Percentiles rank a stretch among this genome's conserved stretches.
Evolutionary conservation across 64 coral and sea anemone species (phyloP).

Genomic region (Astreopora myriophthalma): DNA sequence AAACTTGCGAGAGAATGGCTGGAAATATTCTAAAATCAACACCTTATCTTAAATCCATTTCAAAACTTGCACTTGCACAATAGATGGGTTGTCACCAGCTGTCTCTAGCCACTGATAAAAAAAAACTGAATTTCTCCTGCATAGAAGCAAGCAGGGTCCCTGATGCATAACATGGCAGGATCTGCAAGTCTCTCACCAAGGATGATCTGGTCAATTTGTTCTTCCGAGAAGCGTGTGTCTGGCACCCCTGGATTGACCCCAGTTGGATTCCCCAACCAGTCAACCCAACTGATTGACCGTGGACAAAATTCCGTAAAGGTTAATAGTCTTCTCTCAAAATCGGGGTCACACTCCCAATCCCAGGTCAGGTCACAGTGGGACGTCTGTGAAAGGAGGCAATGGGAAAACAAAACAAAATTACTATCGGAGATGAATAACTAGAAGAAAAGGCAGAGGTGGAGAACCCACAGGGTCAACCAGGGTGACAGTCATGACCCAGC

Average conservation of each 20-base stretch:
- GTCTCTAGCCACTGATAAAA: background rate
- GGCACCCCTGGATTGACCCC: background rate
- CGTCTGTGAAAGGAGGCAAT: background rate
- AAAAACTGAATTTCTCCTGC: too few species aligned
- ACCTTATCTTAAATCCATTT: too few species aligned
- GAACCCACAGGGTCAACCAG: background rate
- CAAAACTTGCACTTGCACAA: too few species aligned
- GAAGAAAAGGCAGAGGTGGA: background rate
- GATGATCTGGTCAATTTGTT: background rate
- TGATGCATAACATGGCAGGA: background rate
- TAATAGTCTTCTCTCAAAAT: background rate
- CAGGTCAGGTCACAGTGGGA: background rate
- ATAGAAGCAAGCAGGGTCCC: too few species aligned
- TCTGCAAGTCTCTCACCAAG: background rate
- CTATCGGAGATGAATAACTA: background rate
- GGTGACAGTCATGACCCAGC: background rate
- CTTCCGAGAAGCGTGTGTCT: background rate
- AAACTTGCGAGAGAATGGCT: background rate
- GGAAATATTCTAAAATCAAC: too few species aligned
- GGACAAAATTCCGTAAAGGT: background rate
- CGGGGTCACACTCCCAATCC: background rate
- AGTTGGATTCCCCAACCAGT: background rate
- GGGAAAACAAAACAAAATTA: background rate
- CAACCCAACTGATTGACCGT: background rate
- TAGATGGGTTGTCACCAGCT: background rate